Base-by-base conservation (phyloP, 2,113 vertebrate species). In the Halichoerus grypus region DNA sequence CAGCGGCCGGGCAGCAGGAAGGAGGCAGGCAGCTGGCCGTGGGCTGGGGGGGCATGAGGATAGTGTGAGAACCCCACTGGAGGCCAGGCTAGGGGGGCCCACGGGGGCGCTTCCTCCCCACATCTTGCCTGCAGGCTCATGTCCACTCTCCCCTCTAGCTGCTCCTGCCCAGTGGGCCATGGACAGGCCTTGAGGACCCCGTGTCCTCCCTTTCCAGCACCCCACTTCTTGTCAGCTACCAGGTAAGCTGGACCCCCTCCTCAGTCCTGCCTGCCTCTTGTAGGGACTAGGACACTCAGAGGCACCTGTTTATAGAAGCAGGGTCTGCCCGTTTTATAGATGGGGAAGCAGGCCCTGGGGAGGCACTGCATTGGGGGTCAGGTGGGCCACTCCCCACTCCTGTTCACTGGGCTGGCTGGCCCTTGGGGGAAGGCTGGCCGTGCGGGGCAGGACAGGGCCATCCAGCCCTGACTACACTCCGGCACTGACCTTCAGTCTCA, bases 141-240 rank as follows among this genome's bases (percentile, higher is more conserved):
- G 97, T 91, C 98, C 96, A 2, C 59, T 65, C 39, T 98, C 96
- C 95, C 88, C 98, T 98, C n/a, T 98, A 99, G 99, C 99, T 99
- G 46, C 99, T 99, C 99, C 98, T 98, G 92, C 98, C 98, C 97
- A 98, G 97, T 63, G 96, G 96, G 33, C 91, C 96, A 0, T 99
- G 99, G 98, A 81, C 99, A 11, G 99, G 99, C 97, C 99, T 99
- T 2, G 99, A 99, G 46, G 99, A 99, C 97, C 96, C 94, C 0
- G 97, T 99, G 95, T 79, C 98, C 94, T 99, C 99, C 93, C 98
- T 99, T 95, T 98, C 99, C 98, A 99, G 83, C 98, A 99, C 99
- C 76, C 99, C 99, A 0, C 98, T 99, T 97, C 99, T 99, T 94
- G 97, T 98, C 98, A 99, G 99, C 98, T 99, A 99, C 98, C 99